Base-by-base conservation (phyloP, 2,888 invertebrate genomes). In the Ephialtes manifestator region DNA sequence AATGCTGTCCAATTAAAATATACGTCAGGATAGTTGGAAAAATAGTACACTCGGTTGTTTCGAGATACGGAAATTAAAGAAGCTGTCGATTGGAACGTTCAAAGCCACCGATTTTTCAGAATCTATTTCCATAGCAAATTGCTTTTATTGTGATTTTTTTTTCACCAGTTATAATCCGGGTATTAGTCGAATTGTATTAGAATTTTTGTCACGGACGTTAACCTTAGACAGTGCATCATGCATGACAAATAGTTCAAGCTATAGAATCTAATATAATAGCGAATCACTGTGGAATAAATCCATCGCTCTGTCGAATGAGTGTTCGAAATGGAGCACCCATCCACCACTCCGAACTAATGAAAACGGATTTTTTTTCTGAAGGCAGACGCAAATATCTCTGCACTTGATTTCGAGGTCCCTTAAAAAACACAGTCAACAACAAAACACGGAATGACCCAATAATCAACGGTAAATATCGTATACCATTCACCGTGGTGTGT, bases 1-100 rank as follows among this genome's bases (percentile, higher is more conserved):
- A 48, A 31, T 60, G 68, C 43, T 18, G 63, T 70, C 20, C 75
- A 81, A 81, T 81, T 76, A 70, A 81, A 70, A 76, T 70, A 75
- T 58, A 67, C 68, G 68, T 53, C 43, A 28, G 24, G 28, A 63
- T 63, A 2, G 60, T 39, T 70, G 63, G 58, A 60, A 7, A 53
- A 63, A 70, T 39, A 15, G 51, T 46, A 31, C 39, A 53, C 13
- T 70, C 18, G 70, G 60, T 76, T 51, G 60, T 81, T 75, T 67
- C 31, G 58, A 15, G 31, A 48, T 58, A 46, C 48, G 81, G 75
- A 70, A 70, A 81, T 76, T 70, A 53, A 76, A 60, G 28, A 15
- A 51, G 39, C 51, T 48, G 15, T 70, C 51, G 11, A 70, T 70
- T 28, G 51, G 24, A 60, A 81, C 11, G 31, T 15, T 39, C 13